Base-by-base conservation (phyloP, 2,888 invertebrate species). In the Andrena trimmerana region DNA sequence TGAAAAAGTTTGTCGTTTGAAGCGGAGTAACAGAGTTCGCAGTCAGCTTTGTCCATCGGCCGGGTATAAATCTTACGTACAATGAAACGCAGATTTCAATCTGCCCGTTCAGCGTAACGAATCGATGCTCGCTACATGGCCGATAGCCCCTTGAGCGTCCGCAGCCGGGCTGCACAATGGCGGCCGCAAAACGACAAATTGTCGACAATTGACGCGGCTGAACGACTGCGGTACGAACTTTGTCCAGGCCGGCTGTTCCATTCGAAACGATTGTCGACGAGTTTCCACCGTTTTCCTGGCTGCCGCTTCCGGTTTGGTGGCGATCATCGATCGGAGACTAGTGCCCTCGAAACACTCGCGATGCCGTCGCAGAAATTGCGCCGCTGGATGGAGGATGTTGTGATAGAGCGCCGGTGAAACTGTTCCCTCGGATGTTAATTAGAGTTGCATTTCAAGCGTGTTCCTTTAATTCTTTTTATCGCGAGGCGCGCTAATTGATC, bases 191-290 rank as follows among this genome's bases (percentile, higher is more conserved):
- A 89, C 84, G 84, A 83, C 84, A 83, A 85, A 90, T 91, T 90
- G 82, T 78, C 84, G 84, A 59, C 88, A 83, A 90, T 91, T 87
- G 90, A 86, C 85, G 79, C 69, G 85, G 81, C 78, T 77, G 81
- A 82, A 86, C 83, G 83, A 88, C 89, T 71, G 83, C 85, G 84
- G 90, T 77, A 82, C 88, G 90, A 90, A 91, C 88, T 90, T 88
- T 87, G 83, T 76, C 75, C 84, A 62, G 48, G 59, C 42, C 68
- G 65, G 68, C 48, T 65, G 65, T 67, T 63, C 66, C 57, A 57
- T 73, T 63, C 81, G 20, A 62, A 59, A 62, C 76, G 29, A 36
- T 48, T 31, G 36, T 24, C 69, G 31, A 20, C 60, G 79, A 65
- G 70, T 76, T 86, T 83, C 69, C 66, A 78, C 54, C 72, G 48